Conservation (phyloP, 2,113 vertebrate species). For the Tragelaphus scriptus region DNA sequence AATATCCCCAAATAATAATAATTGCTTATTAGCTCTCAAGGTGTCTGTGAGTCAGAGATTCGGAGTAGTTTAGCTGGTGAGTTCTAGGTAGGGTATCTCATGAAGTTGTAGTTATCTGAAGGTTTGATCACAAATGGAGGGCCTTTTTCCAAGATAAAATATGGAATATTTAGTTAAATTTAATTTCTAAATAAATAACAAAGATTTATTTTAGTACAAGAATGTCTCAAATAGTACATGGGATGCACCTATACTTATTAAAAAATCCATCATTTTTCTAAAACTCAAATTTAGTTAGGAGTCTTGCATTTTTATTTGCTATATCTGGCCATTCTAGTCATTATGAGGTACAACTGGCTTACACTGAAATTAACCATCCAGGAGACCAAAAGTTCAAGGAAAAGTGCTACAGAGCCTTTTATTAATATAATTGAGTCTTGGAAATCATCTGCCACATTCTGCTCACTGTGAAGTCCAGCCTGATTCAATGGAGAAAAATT, state of each 20-base stretch:
- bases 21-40: background rate
- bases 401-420: background rate
- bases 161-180: background rate
- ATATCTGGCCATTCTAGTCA: background rate
- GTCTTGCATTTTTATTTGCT: background rate
- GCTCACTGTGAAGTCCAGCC: rapidly evolving
- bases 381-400: background rate
- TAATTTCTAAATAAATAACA: background rate
- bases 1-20: background rate
- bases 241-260: background rate
- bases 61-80: background rate
- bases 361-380: background rate
- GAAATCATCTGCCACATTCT: background rate
- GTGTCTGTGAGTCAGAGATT: background rate
- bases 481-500: background rate
- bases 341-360: background rate
- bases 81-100: background rate
- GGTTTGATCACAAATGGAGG: too few species aligned
- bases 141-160: background rate
- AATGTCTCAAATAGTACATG: background rate
- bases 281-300: background rate
- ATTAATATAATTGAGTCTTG: background rate
- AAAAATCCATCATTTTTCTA: background rate
- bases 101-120: background rate
- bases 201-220: background rate